These are phyloP conservation scores for Grapholita molesta DNA, from an alignment of 1,140 invertebrate species.

Conservation along the genomic window DNA sequence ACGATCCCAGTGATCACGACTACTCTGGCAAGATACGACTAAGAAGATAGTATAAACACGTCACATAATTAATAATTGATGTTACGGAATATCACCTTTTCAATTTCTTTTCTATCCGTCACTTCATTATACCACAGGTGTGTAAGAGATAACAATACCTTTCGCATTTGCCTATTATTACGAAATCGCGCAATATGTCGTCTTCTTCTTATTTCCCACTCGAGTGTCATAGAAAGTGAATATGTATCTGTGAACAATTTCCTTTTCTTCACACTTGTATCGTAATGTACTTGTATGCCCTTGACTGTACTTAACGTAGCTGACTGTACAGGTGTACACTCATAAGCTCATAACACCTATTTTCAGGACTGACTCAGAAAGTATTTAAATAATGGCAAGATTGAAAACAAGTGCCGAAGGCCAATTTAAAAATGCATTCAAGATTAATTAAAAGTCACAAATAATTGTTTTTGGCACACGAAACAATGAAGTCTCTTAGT, in stretches of 20 bases:
- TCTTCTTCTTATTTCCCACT: not conserved
- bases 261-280: too few species aligned
- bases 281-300: too few species aligned
- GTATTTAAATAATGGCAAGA: not conserved
- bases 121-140: not conserved
- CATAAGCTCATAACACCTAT: too few species aligned
- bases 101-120: not conserved
- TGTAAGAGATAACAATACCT: not conserved
- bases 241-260: not conserved
- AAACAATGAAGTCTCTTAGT: not conserved
- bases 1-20: too few species aligned
- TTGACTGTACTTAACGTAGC: too few species aligned
- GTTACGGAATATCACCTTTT: not conserved
- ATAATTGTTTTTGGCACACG: conserved; percentile 1
- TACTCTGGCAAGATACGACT: too few species aligned
- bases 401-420: not conserved
- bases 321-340: too few species aligned
- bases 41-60: too few species aligned
- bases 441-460: not conserved
- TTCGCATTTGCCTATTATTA: not conserved
- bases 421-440: not conserved
- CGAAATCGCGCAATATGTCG: not conserved
- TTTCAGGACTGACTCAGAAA: not conserved
- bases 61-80: too few species aligned
- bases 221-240: not conserved